Evolutionary conservation across 2,113 vertebrate species (phyloP), one percentile per base, ranked within the genome.

Genomic region (Zapus hudsonius): DNA sequence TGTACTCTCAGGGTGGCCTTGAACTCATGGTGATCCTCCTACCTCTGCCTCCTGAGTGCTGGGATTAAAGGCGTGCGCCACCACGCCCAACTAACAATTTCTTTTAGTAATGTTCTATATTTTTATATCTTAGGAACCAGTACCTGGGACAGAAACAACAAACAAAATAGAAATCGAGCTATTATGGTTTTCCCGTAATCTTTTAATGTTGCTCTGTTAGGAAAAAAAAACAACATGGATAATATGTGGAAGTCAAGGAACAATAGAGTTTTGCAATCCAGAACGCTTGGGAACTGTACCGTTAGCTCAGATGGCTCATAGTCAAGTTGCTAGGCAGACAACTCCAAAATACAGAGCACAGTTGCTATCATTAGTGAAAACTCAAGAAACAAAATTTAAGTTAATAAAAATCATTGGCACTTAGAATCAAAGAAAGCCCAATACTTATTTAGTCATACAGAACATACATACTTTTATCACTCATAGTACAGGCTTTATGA

Each of bases 191-290:
- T 87, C 40, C 89, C 86, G 15, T 91, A 88, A 61, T 67, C 40
- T 90, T 74, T 90, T 87, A 84, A 70, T 44, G 27, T 55, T 84
- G 16, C n/a, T 85, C 83, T 72, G 66, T 73, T 93, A 64, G 78
- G 31, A 80, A 74, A 67, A 69, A 72, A 90, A 93, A 33, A 11
- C 33, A 33, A 11, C 33, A 44, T 0, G 63, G 72, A 94, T 95
- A 97, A 96, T 95, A 81, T 87, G 91, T 89, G 93, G 93, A 97
- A 96, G 91, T 95, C 66, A 84, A 87, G 89, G 90, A 96, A 97
- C 94, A 96, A 96, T 93, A 95, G 89, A 89, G 67, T 38, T 87
- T 91, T 82, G 84, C 73, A 87, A 84, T 69, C 87, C 87, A 94
- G 87, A 95, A 91, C 89, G 84, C 40, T 66, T 75, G 87, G 81